These are phyloP conservation scores for Drosophila elegans DNA, from an alignment of 1,140 invertebrate genomes.

Conservation along the genomic window DNA sequence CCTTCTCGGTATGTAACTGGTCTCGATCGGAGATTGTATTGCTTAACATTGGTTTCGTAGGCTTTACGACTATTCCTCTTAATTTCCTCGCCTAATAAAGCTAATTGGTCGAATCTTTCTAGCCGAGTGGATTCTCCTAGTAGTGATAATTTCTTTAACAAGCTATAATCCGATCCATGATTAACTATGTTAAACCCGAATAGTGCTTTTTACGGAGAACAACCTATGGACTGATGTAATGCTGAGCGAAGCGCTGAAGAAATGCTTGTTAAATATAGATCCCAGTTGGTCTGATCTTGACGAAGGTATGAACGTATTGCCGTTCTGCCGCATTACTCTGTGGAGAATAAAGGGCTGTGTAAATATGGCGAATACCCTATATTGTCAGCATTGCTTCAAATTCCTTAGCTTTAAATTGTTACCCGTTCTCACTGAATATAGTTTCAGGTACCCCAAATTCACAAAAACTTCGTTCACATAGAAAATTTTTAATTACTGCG, in stretches of 20 bases:
- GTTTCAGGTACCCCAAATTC: slow-evolving; percentile 40
- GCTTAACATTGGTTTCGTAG: too few relatives aligned
- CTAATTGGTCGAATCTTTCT: too few relatives aligned
- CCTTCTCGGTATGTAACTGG: not conserved
- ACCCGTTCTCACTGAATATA: slow-evolving; percentile 54
- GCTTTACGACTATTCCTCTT: too few relatives aligned
- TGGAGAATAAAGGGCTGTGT: slow-evolving; percentile 24
- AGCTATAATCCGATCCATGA: too few relatives aligned
- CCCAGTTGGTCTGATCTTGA: slow-evolving; percentile 32
- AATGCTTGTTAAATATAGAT: slow-evolving; percentile 13
- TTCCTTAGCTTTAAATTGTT: slow-evolving; percentile 44
- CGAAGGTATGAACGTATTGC: slow-evolving; percentile 32
- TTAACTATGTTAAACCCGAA: slow-evolving; percentile 1
- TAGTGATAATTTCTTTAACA: too few relatives aligned
- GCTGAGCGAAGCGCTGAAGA: slow-evolving; percentile 16
- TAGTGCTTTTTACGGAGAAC: slow-evolving; percentile 21
- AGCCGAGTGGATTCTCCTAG: too few relatives aligned
- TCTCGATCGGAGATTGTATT: too few relatives aligned
- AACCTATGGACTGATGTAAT: slow-evolving; percentile 8
- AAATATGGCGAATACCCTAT: slow-evolving; percentile 31
- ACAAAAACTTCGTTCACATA: not conserved
- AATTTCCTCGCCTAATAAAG: too few relatives aligned
- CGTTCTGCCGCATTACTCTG: slow-evolving; percentile 44
- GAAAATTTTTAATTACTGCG: not conserved
- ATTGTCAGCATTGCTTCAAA: slow-evolving; percentile 41